Base-by-base conservation (phyloP, 2,888 invertebrate genomes). In the Campaea margaritaria region DNA sequence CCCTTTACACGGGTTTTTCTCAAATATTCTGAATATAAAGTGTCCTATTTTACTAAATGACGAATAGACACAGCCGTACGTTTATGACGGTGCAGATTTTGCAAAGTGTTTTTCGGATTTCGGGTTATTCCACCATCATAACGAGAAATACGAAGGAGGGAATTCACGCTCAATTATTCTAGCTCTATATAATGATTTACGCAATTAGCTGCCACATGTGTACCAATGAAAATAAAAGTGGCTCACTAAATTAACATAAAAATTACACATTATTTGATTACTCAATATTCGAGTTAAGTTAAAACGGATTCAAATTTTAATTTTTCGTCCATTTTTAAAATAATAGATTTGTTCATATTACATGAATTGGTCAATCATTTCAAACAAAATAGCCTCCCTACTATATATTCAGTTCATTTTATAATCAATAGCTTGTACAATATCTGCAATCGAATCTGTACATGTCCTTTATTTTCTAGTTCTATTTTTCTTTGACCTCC, bases 21-120 rank as follows among this genome's bases (percentile, higher is more conserved):
- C 54, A 44, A 65, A 58, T 58, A 58, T 48, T 54, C 50, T 12
- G 65, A 48, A 49, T 59, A 60, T 52, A 65, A 60, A 58, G 58
- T 55, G 36, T 21, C 21, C 41, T 51, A 12, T 27, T 47, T 47
- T 34, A 43, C 45, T 21, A 47, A 21, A 48, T 64, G 58, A 64
- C 52, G 36, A 54, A 62, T 55, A 45, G 48, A 44, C 42, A 16
- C 15, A 11, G 15, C 39, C 14, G 39, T 7, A 34, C 1, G 21
- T 21, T 21, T 5, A 5, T 21, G 21, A 21, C 21, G 34, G 12
- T 14, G 13, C 54, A 42, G 53, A 41, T 52, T 54, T 59, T 53
- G 10, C 9, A 2, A 11, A 34, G 11, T 34, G 8, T 34, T 34
- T 34, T 11, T 11, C 34, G 1, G 34, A 3, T 34, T 34, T 48